Evolutionary conservation across 2,797 vertebrate genomes (phyloP), one percentile per base, ranked within the genome.

Genomic region (Acrossocheilus fasciatus): DNA sequence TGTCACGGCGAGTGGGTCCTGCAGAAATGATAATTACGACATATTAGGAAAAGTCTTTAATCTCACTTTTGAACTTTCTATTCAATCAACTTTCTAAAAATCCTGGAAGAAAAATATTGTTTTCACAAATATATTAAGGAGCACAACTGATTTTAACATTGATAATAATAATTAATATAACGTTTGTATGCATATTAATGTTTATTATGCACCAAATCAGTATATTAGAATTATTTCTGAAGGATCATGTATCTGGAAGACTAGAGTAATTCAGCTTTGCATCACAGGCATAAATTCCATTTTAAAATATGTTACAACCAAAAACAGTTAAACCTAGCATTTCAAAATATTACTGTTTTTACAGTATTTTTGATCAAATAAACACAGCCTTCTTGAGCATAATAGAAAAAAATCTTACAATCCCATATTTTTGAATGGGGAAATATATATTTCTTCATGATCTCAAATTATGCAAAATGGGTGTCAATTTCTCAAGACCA

Each of bases 1-100:
- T 94, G 88, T 97, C 96, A 26, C 68, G 94, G 30, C 96, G 93
- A 0, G 96, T 96, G 0, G 96, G 96, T 70, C 96, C 96, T 97
- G 36, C n/a, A 82, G 6, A 43, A 6, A 86, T 50, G 11, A 12
- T 8, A 75, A 74, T 64, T 59, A 47, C 43, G 8, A 66, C 26
- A 30, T 30, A 64, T 64, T 30, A 64, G n/a, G 2, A 20, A 54
- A 57, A 8, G 7, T 14, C 45, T 57, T 57, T 9, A 1, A n/a
- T n/a, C 23, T 59, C 57, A 30, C 59, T 64, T 59, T 59, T 59
- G 0, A n/a, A 59, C 23, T n/a, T 64, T 64, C 11, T 64, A 26
- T 64, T 59, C 23, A 59, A 59, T 2, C 57, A n/a, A 4, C 50
- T 17, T 52, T 52, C 50, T 4, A 47, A 52, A 17, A 15, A 50